Evolutionary conservation across 2,888 invertebrate species (phyloP).

Genomic region (Gisinianus flammeolus): DNA sequence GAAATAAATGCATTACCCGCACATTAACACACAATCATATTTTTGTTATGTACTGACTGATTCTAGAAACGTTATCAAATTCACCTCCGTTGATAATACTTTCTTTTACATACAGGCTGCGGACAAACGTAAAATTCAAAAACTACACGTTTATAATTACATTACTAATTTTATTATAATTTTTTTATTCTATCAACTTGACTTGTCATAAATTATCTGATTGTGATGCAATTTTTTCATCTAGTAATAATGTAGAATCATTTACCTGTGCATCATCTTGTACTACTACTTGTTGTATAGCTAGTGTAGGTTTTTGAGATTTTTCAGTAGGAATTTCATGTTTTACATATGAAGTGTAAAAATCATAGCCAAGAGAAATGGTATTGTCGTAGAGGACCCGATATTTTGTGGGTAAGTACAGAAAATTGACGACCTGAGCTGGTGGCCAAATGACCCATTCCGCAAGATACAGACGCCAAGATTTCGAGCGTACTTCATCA

Average conservation of each 20-base stretch:
- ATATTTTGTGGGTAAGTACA: conserved; percentile 78
- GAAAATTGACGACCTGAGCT: conserved; percentile 91
- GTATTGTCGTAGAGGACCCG: conserved; percentile 86
- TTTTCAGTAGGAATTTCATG: conserved; percentile 62
- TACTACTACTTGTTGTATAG: background rate
- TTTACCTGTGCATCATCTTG: background rate
- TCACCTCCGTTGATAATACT: too few relatives aligned
- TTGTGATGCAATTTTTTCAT: too few relatives aligned
- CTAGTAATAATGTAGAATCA: background rate
- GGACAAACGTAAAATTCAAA: too few relatives aligned
- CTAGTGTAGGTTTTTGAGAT: background rate
- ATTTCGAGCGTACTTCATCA: conserved; percentile 75
- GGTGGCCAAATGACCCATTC: conserved; percentile 94
- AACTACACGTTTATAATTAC: too few relatives aligned
- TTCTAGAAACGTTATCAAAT: too few relatives aligned
- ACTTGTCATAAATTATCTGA: too few relatives aligned
- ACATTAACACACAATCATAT: too few relatives aligned
- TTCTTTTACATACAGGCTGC: too few relatives aligned
- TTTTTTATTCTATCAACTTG: too few relatives aligned
- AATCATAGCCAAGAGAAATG: conserved; percentile 83
- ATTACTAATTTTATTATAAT: too few relatives aligned
- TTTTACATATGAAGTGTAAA: conserved; percentile 82
- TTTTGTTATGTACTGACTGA: too few relatives aligned
- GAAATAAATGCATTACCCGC: too few relatives aligned
- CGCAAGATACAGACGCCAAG: conserved; percentile 77